A percentile compares a stretch with the other conserved stretches of the same genome.
Conservation (phyloP, 2,113 vertebrate species). For the Pseudonaja textilis region DNA sequence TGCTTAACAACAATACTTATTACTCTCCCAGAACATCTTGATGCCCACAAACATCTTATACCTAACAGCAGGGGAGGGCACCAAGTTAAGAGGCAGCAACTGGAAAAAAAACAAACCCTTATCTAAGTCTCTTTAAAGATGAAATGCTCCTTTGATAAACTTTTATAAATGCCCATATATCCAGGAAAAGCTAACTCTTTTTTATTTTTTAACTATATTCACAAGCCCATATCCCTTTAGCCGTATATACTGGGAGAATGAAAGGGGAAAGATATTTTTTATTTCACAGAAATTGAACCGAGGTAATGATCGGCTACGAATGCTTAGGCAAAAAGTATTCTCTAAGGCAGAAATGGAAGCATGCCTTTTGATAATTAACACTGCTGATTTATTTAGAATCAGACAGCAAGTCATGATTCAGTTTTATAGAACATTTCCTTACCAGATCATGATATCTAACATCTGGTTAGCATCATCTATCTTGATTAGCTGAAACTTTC, state of each 20-base stretch:
- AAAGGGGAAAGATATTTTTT: conserved; percentile 36
- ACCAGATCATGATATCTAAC: background rate
- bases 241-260: background rate
- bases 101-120: conserved; percentile 43
- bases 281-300: conserved; percentile 48
- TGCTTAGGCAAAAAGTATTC: conserved; percentile 32
- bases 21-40: conserved; percentile 71
- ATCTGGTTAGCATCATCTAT: background rate
- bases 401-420: background rate
- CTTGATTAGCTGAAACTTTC: background rate
- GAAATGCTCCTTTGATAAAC: conserved; percentile 40
- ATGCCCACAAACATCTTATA: conserved; percentile 65
- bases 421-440: background rate
- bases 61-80: conserved; percentile 69
- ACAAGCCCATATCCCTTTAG: background rate
- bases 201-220: background rate
- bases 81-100: conserved; percentile 49
- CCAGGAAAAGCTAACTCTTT: conserved; percentile 6
- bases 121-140: conserved; percentile 53
- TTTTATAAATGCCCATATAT: background rate
- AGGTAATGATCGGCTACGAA: conserved; percentile 54
- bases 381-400: background rate
- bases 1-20: conserved; percentile 84
- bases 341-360: background rate
- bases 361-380: background rate